Evolutionary conservation across 30 jellyfish, hydroid and myxozoan species (phyloP).

Genomic region (Turritopsis rubra): DNA sequence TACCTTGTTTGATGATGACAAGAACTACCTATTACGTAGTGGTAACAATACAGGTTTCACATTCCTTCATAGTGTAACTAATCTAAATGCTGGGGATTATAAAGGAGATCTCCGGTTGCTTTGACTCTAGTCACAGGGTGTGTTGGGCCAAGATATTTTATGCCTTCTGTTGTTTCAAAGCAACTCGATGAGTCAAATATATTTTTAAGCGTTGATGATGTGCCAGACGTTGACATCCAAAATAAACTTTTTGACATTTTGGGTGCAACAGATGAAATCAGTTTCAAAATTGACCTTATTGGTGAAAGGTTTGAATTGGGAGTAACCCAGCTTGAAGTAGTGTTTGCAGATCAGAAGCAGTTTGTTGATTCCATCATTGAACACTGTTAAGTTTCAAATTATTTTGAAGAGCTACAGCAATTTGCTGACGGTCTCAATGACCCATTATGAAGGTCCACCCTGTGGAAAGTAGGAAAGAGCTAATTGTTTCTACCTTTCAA

Average conservation of each 20-base stretch:
- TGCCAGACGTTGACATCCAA: conserved; percentile 32
- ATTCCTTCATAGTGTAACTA: conserved; percentile 23
- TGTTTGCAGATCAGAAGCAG: not conserved
- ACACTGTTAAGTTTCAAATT: conserved; percentile 31
- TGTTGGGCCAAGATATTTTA: conserved; percentile 40
- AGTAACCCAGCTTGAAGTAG: not conserved
- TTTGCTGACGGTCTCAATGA: conserved; percentile 19
- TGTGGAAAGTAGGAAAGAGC: conserved; percentile 23
- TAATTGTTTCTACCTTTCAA: not conserved
- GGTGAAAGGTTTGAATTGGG: conserved; percentile 25
- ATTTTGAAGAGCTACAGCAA: conserved; percentile 24
- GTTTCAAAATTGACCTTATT: conserved; percentile 1
- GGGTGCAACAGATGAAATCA: conserved; percentile 23
- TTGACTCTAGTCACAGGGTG: conserved; percentile 25
- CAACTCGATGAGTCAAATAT: conserved; percentile 11
- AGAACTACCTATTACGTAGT: conserved; percentile 13
- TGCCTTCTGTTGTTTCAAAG: conserved; percentile 31
- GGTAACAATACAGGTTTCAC: conserved; percentile 15
- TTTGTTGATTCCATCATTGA: conserved; percentile 10
- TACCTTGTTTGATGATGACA: conserved; percentile 17
- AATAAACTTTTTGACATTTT: conserved; percentile 18
- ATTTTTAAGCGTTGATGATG: conserved; percentile 9
- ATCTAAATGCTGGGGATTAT: conserved; percentile 12
- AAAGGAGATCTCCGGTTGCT: conserved; percentile 21
- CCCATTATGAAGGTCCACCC: conserved; percentile 17